Evolutionary conservation across 2,797 vertebrate genomes (phyloP), one percentile per base, ranked within the genome.

Genomic region (Hemibagrus guttatus): DNA sequence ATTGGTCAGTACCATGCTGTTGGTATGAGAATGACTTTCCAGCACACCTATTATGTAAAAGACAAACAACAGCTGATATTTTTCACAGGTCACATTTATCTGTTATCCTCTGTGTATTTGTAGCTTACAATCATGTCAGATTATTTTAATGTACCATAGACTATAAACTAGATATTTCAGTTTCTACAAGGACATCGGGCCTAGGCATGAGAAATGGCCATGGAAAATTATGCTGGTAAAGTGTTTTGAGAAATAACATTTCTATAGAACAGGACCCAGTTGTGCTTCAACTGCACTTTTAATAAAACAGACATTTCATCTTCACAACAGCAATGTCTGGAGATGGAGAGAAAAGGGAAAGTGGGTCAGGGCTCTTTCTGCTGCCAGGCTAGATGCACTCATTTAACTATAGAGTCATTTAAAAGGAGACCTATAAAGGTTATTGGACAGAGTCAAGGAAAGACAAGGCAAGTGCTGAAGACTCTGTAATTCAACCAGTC

Each of bases 251-350:
- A 88, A 94, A 92, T 90, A 93, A 95, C 91, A 91, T 92, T 93
- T 93, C 91, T 93, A 93, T 93, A 94, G 93, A 93, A 92, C 91
- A 93, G 93, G 92, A 92, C 93, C 95, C 95, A 96, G 93, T 94
- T 95, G 95, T 94, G 95, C 95, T 96, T 95, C 95, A 95, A 92
- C 93, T 92, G 95, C 96, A 95, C 95, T 96, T 96, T 96, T 96
- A 96, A 96, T 96, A 96, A 96, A 96, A 96, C 96, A 95, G 95
- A 96, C 95, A 96, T 96, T 95, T 96, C 93, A 96, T 96, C 94
- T 95, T 95, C 95, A 96, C 96, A 96, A 96, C 96, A 96, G 95
- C 95, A 96, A 96, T 96, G 96, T 95, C 96, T 96, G 96, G 94
- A 95, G 94, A 94, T 92, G 94, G 94, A 93, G 93, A 94, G 90